These are phyloP conservation scores for Agrypnus murinus DNA, from an alignment of 2,888 invertebrate genomes.

Conservation along the genomic window DNA sequence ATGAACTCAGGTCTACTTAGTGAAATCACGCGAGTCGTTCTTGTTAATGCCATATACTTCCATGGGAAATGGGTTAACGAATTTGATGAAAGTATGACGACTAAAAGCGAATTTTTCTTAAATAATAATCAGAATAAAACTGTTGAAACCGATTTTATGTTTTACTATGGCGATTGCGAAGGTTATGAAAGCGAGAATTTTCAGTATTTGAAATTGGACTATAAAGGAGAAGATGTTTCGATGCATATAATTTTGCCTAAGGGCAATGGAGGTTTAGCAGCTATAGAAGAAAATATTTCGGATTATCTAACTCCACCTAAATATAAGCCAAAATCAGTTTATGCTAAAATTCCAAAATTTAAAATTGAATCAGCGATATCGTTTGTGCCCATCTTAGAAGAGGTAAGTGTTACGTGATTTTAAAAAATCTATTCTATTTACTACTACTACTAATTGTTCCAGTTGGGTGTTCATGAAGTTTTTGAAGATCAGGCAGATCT, in stretches of 20 bases:
- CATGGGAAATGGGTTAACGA: conserved; percentile 61
- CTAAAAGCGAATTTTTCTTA: too few relatives aligned
- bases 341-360: conserved; percentile 56
- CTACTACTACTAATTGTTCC: conserved; percentile 43
- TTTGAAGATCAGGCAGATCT: conserved; percentile 57
- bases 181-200: too few relatives aligned
- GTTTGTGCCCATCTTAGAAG: conserved; percentile 74
- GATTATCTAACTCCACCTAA: conserved; percentile 43
- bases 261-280: conserved; percentile 43
- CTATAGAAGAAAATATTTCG: conserved; percentile 48
- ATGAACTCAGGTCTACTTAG: conserved; percentile 57
- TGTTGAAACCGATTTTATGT: too few relatives aligned
- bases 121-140: too few relatives aligned
- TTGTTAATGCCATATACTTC: conserved; percentile 67
- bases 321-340: conserved; percentile 40
- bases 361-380: conserved; percentile 65
- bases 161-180: too few relatives aligned
- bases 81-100: conserved; percentile 54
- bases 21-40: conserved; percentile 58
- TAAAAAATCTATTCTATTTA: background rate
- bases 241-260: conserved; percentile 58
- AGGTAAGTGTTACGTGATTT: too few relatives aligned
- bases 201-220: conserved; percentile 63
- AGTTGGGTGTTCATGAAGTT: conserved; percentile 53
- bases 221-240: conserved; percentile 52